Evolutionary conservation across 2,888 invertebrate species (phyloP).

Genomic region (Eupeodes luniger): DNA sequence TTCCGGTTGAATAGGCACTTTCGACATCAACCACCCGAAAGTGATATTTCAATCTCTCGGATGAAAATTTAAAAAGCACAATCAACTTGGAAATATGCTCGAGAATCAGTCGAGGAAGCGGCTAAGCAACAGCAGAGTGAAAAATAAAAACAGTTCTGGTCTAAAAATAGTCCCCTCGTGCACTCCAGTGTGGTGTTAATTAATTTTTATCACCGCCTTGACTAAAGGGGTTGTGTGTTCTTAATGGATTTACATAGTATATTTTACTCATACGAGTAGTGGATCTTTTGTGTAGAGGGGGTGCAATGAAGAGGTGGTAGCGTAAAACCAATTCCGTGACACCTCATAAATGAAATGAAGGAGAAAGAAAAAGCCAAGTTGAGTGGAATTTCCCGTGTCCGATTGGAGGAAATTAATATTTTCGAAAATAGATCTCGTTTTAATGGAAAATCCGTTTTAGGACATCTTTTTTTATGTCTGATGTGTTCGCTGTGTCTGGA

Average conservation of each 20-base stretch:
- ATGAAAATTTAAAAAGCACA: slow-evolving; percentile 44
- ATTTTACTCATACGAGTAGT: slow-evolving; percentile 24
- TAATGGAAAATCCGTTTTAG: slow-evolving; percentile 69
- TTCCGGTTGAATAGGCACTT: slow-evolving; percentile 56
- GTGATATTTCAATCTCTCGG: slow-evolving; percentile 53
- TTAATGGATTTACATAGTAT: slow-evolving; percentile 69
- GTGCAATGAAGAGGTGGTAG: background rate
- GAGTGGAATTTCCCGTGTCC: slow-evolving; percentile 75
- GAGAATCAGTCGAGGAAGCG: background rate
- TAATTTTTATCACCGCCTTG: slow-evolving; percentile 71
- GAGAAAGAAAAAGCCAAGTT: slow-evolving; percentile 35
- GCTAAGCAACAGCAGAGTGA: background rate
- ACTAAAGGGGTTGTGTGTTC: slow-evolving; percentile 63
- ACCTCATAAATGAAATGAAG: slow-evolving; percentile 65
- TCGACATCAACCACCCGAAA: slow-evolving; percentile 64
- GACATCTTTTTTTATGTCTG: slow-evolving; percentile 11
- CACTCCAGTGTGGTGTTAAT: slow-evolving; percentile 65
- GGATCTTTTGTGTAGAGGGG: background rate
- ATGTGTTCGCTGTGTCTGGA: background rate
- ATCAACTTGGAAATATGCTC: slow-evolving; percentile 8
- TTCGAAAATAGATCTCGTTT: slow-evolving; percentile 65
- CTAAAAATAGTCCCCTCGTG: slow-evolving; percentile 62
- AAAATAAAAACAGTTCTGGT: slow-evolving; percentile 4
- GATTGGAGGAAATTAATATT: slow-evolving; percentile 54
- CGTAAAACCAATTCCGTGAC: slow-evolving; percentile 67